Evolutionary conservation across 2,113 vertebrate species (phyloP).

Genomic region (Megaceryle maxima): DNA sequence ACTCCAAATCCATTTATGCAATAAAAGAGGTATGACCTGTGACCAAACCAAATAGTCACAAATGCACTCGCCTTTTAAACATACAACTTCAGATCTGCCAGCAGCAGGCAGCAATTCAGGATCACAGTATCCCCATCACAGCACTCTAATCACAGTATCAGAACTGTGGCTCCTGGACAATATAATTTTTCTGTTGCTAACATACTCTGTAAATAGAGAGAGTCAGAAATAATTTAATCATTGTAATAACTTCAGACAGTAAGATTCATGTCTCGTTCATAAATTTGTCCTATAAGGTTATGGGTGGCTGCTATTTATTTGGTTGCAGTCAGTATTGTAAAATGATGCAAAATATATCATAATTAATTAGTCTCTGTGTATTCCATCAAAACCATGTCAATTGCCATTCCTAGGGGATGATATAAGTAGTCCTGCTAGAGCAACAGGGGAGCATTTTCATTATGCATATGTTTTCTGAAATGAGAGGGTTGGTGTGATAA

Average conservation of each 20-base stretch:
- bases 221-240: background rate
- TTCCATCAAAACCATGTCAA: background rate
- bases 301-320: background rate
- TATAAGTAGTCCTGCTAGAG: background rate
- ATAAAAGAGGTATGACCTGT: background rate
- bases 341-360: background rate
- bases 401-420: background rate
- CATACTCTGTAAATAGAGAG: background rate
- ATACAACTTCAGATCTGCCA: background rate
- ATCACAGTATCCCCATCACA: background rate
- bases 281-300: background rate
- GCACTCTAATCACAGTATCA: background rate
- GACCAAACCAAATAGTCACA: background rate
- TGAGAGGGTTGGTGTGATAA: background rate
- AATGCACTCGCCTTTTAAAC: background rate
- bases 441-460: conserved; percentile 3
- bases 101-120: background rate
- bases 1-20: background rate
- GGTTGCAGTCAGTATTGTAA: background rate
- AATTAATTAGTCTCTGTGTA: conserved; percentile 11
- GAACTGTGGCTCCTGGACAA: background rate
- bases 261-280: background rate
- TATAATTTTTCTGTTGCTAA: background rate
- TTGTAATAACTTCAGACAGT: background rate
- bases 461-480: conserved; percentile 40